Evolutionary conservation across 1,140 invertebrate genomes (phyloP), one percentile per base, ranked within the genome.

Genomic region (Drosophila setifemur): DNA sequence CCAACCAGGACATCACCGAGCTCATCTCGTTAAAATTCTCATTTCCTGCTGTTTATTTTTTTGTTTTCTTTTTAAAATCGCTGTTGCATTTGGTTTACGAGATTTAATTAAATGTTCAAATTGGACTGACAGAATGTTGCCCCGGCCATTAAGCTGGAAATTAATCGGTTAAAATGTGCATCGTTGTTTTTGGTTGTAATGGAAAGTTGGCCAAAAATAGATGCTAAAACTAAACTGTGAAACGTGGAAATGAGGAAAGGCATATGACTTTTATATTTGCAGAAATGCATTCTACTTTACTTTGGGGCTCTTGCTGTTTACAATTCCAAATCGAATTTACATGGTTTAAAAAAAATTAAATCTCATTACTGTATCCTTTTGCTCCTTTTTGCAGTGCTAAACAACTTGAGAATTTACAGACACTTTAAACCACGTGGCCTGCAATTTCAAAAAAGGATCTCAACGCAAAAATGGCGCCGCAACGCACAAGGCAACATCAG

Each of bases 21-120:
- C 23, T 28, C 40, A 63, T 58, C 76, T 79, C 76, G 58, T 75
- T 81, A 75, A 81, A 75, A 71, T 64, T 79, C 76, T 79, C 75
- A 78, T 78, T 78, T 78, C 75, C 75, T 40, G 25, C 18, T 33
- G 29, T 23, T 43, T 39, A n/a, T 40, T 53, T 23, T 64, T 70
- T 37, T 58, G 50, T 64, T 70, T 64, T 43, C 47, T 43, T 70
- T 60, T 69, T 37, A 7, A 53, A 70, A 63, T 66, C 49, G 26
- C 8, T 43, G 50, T 33, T 70, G 55, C 45, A 57, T 57, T 71
- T 57, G 63, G 25, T 49, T 63, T 48, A 26, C 42, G 50, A 26
- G 23, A 25, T 58, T 78, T 58, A 78, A 74, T 79, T 79, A 81
- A 74, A 70, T 52, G 31, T 8, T 37, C 16, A 11, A 25, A 19